Evolutionary conservation across 2,113 vertebrate genomes (phyloP), one percentile per base, ranked within the genome.

Genomic region (Pangasianodon hypophthalmus): DNA sequence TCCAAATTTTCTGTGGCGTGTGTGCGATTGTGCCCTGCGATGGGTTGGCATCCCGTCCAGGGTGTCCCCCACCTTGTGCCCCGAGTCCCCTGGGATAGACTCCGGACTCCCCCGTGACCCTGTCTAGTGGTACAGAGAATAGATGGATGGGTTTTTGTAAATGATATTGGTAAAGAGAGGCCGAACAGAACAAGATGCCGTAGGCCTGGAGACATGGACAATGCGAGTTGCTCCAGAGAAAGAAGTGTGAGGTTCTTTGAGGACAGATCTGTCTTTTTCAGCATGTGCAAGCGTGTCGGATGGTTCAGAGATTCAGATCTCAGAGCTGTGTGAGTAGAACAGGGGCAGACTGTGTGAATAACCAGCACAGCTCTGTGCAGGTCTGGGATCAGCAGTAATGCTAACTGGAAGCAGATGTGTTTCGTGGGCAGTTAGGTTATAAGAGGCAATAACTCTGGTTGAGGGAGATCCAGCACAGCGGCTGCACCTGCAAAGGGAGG

Each of bases 381-480:
- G 46, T 50, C 71, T 84, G 8, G 62, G 87, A 75, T 29, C 81
- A 88, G 90, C 13, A 29, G n/a, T 10, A 75, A 18, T 81, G 71
- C 67, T 94, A 95, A 96, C 80, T 90, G 90, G 54, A 92, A 91
- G 83, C 95, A 95, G 93, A 95, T 96, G 95, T 94, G 93, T 89
- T 90, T 89, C 85, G 88, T 91, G 90, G 91, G 88, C 90, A 91
- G 80, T 79, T 87, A 91, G 91, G 87, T 85, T 2, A 82, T 67
- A 93, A 90, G 89, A 92, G 88, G 87, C 88, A 1, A 85, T 86
- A 93, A 90, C 64, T 90, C 87, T 85, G 73, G 90, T 32, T 41
- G 86, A 48, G 56, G 67, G 88, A 79, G 91, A 88, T 87, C 81
- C 64, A 83, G 90, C 93, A 88, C 92, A 93, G 91, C 91, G 87